Conservation (phyloP, 2,888 invertebrate genomes). For the Invenusta paracnida region DNA sequence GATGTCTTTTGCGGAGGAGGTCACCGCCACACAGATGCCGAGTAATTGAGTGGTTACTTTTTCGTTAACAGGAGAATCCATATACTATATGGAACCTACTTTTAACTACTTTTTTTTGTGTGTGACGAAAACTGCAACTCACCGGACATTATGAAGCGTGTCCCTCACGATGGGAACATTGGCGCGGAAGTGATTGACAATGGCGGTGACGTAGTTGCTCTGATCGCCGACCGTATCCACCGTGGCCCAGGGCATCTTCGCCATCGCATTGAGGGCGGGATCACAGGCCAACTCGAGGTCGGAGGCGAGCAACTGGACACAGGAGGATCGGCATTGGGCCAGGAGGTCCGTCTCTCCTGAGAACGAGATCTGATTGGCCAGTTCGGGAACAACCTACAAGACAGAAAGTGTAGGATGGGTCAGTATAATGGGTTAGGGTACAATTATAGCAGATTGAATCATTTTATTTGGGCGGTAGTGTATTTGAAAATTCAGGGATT, state of each 20-base stretch:
- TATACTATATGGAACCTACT: too few relatives aligned
- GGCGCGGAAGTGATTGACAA: slow-evolving; percentile 78
- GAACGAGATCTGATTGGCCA: slow-evolving; percentile 30
- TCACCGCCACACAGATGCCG: too few relatives aligned
- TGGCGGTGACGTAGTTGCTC: slow-evolving; percentile 84
- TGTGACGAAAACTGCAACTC: too few relatives aligned
- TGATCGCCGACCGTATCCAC: slow-evolving; percentile 93
- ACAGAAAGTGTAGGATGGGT: too few relatives aligned
- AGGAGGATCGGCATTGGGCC: slow-evolving; percentile 57
- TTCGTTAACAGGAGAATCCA: too few relatives aligned
- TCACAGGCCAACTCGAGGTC: slow-evolving; percentile 91
- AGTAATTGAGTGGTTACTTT: too few relatives aligned
- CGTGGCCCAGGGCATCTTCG: slow-evolving; percentile 79
- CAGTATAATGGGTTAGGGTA: too few relatives aligned
- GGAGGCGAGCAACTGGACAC: slow-evolving; percentile 84
- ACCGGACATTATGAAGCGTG: slow-evolving; percentile 66
- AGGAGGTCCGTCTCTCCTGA: slow-evolving; percentile 29
- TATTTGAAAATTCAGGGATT: too few relatives aligned
- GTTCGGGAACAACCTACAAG: not conserved
- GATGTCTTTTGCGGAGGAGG: too few relatives aligned
- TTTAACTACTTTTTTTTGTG: too few relatives aligned
- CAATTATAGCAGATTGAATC: too few relatives aligned
- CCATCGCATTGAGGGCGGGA: slow-evolving; percentile 69
- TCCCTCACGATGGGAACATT: slow-evolving; percentile 83
- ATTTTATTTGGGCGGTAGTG: too few relatives aligned